Conservation (phyloP, 1,140 invertebrate genomes). For the Araneus ventricosus region DNA sequence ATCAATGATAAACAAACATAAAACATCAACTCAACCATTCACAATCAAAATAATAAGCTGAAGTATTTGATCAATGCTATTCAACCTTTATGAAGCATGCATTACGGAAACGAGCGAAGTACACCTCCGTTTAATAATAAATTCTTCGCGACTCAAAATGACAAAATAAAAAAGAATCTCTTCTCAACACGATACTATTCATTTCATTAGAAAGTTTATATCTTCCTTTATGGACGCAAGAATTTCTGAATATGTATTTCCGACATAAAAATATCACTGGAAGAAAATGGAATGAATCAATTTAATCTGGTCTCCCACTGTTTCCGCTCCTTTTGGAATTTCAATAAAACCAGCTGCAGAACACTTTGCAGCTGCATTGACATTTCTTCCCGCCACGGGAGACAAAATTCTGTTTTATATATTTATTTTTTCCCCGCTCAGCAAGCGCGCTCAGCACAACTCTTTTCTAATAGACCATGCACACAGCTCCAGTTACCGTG, state of each 20-base stretch:
- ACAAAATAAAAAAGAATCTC: not conserved
- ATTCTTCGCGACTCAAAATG: not conserved
- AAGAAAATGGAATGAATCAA: not conserved
- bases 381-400: not conserved
- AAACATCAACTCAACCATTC: too few species aligned
- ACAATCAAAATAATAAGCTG: too few species aligned
- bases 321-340: not conserved
- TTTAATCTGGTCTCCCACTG: constrained; percentile 1
- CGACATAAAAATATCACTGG: not conserved
- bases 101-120: too few species aligned
- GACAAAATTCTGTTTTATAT: not conserved
- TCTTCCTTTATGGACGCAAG: not conserved
- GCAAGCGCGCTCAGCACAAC: not conserved
- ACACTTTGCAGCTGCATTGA: not conserved
- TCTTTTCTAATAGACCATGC: constrained; percentile 27
- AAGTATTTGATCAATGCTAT: too few species aligned
- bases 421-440: not conserved
- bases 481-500: not conserved
- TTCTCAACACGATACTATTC: not conserved
- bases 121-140: not conserved
- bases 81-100: too few species aligned
- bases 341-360: constrained; percentile 23
- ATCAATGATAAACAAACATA: too few species aligned
- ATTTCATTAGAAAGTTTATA: constrained; percentile 28
- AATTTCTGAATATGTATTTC: not conserved